Evolutionary conservation across 2,113 vertebrate species (phyloP), one percentile per base, ranked within the genome.

Genomic region (Pygoscelis antarcticus): DNA sequence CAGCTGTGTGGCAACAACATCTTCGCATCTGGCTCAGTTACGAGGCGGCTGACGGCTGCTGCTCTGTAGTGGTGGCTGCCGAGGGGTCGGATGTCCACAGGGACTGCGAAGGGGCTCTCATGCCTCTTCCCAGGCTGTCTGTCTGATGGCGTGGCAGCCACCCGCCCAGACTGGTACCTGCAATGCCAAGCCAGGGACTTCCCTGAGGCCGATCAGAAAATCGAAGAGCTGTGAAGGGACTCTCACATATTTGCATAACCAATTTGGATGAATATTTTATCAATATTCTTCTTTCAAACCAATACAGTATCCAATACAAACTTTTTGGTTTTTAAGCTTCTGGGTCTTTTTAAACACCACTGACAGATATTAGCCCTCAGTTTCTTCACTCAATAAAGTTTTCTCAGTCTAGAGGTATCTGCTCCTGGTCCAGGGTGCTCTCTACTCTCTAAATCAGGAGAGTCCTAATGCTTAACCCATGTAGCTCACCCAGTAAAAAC

Each of bases 71-170:
- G 21, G 23, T 1, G 16, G 49, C 34, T 68, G 5, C 55, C 1
- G 1, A 29, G 27, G 42, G 16, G 34, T 2, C 0, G 0, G 15
- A 16, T 17, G 38, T 20, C 65, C 0, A 0, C 36, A 69, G 58
- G 38, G 32, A 26, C 11, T 0, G 2, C 5, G 14, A 46, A 54
- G 23, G 36, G 12, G 6, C 5, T 64, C 38, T 54, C n/a, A 4
- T 21, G 30, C 40, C n/a, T 68, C 27, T 66, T 61, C 22, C 15
- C 47, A 69, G 32, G 38, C 27, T 34, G 18, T 1, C 16, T 34
- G 20, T 7, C 65, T 54, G 11, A 10, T 2, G 2, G 25, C 1
- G 1, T 47, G 58, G 44, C 32, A 60, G 58, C 32, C 54, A 51
- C 23, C 5, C 12, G 29, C 26, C 25, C 26, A 10, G 7, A 25